Evolutionary conservation across 1,140 invertebrate species (phyloP), one percentile per base, ranked within the genome.

Genomic region (Drosophila arizonae): DNA sequence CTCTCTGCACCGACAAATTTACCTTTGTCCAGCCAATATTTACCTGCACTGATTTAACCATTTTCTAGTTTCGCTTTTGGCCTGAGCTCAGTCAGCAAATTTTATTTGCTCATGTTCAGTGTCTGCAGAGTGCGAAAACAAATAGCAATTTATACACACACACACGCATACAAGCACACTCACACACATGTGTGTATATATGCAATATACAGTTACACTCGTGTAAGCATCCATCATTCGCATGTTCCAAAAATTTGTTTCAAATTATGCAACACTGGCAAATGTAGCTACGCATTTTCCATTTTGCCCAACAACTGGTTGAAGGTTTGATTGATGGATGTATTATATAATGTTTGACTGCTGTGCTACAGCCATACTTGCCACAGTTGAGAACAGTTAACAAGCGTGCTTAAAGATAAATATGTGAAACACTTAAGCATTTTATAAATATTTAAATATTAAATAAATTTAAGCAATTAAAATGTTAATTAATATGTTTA

Each of bases 11-110:
- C 36, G 36, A 39, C 11, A 33, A 48, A 48, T 48, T 60, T 60
- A 33, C 26, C 57, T 46, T 60, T 48, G 57, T 48, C 43, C 15
- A 54, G 76, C 65, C 72, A 81, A 80, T 80, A 80, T 80, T 80
- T 81, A 77, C 72, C 78, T 81, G 78, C 54, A 67, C 76, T 80
- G 78, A 81, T 81, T 80, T 80, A 76, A 81, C 36, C 76, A 81
- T 72, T 80, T 81, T 81, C 65, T 80, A 72, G 78, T 77, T 21
- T 48, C n/a, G 26, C 57, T 60, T n/a, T 52, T 57, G 63, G 55
- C 10, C 36, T 9, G 9, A 39, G 36, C 63, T 39, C 52, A 15
- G 52, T 45, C 54, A 45, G 41, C 26, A 24, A 46, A 57, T 46
- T 45, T 26, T 66, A 56, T 66, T 66, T 66, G 63, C 51, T 11